Evolutionary conservation across 30 jellyfish, hydroid and myxozoan species (phyloP), one percentile per base, ranked within the genome.

Genomic region (Sanderia malayensis): DNA sequence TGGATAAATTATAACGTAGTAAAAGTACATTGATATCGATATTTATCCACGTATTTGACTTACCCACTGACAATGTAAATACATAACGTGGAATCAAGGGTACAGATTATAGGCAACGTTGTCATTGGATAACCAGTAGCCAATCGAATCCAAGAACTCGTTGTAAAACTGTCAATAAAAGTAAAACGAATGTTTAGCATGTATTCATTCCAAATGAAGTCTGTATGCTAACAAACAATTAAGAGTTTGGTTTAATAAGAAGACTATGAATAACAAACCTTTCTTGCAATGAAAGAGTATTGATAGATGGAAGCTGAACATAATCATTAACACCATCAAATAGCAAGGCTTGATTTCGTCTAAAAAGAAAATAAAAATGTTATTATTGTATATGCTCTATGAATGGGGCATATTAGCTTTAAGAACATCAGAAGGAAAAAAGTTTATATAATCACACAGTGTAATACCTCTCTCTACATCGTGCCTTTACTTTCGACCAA

Each of bases 111-210:
- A 1, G 98, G 98, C 63, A 60, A 33, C 18, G 25, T 45, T 26
- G 92, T 31, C 24, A 57, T 20, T 15, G 86, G 87, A 34, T 67
- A 79, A 10, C 83, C 93, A 30, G 89, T 34, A 23, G 95, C 73
- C 58, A 90, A 41, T 59, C 65, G 77, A 24, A 90, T 25, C 98
- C 98, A 90, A 2, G 86, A 84, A 15, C 94, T 92, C 61, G 86
- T 20, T 2, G 94, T 84, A 41, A 90, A 90, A 73, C 98, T 90
- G 52, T 26, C 47, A 63, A n/a, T 4, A 27, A 4, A 13, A 61
- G n/a, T 0, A 17, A 30, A 30, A 4, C n/a, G 1, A 0, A 20
- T 20, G 21, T 29, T 20, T 9, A 17, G n/a, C 41, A 15, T n/a
- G n/a, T 0, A 61, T 49, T 21, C 9, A 45, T 45, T 45, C 17